Base-by-base conservation (phyloP, 1,140 invertebrate species). In the Rhysida immarginata region DNA sequence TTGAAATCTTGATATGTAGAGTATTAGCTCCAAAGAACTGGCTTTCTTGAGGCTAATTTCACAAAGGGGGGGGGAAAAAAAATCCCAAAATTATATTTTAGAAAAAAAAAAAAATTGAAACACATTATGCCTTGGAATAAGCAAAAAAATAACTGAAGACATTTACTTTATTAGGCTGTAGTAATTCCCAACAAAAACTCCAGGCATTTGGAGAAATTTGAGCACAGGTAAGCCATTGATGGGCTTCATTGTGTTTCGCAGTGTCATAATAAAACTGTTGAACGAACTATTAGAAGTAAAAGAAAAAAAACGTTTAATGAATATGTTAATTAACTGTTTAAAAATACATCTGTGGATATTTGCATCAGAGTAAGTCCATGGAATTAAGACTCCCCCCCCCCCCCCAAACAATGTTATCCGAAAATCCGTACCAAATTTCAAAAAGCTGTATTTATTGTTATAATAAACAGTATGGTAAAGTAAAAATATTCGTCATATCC, bases 21-120 rank as follows among this genome's bases (percentile, higher is more conserved):
- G 87, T 89, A 50, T 82, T 87, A 5, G 90, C 89, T 55, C 84
- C 91, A 78, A 90, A 96, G 73, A 89, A 94, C 69, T 93, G 88
- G 2, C 90, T 82, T 74, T 93, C 88, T 53, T 80, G 78, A 44
- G 78, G 73, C 87, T 93, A n/a, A n/a, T n/a, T n/a, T n/a, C n/a
- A n/a, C n/a, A n/a, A n/a, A 66, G 52, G 77, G n/a, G n/a, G n/a
- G n/a, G n/a, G 29, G 29, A 35, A 35, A 35, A 35, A 5, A 35
- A 35, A 35, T 35, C 16, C 72, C 25, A 53, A 58, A n/a, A n/a
- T n/a, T n/a, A n/a, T n/a, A n/a, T n/a, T n/a, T n/a, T n/a, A 16
- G 16, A 43, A 50, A 60, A 46, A 53, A 23, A 55, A 54, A 59
- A 50, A 13, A 13, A 41, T 41, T 49, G 2, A 56, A 26, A 61